Evolutionary conservation across 2,888 invertebrate species (phyloP), one percentile per base, ranked within the genome.

Genomic region (Hypomecis punctinalis): DNA sequence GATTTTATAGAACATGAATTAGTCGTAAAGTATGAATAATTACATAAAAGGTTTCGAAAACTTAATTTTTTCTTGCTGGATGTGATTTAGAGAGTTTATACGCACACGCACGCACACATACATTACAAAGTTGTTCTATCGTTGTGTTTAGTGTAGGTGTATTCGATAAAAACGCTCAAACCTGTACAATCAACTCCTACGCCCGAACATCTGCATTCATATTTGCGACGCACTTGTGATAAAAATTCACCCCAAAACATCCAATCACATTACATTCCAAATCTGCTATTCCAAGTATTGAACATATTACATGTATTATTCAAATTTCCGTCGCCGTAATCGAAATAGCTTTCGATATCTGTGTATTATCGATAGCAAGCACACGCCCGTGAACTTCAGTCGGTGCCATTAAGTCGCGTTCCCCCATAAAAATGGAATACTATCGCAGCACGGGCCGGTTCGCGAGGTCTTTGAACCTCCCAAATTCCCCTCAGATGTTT

Each of bases 381-480:
- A 46, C 47, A 52, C 76, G 85, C 70, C 84, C 86, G 74, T 88
- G 88, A 87, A 85, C 84, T 87, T 85, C 74, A 72, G 70, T 72
- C 74, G 76, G 72, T 33, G 46, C 47, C 39, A 43, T 54, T 54
- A 43, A 54, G 71, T 76, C 72, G 76, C 70, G 70, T 72, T 78
- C 76, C 79, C 78, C 81, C 78, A 78, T 79, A 78, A 82, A 81
- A 76, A 74, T 74, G 75, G 77, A 76, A 77, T 79, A 77, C 76
- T 79, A 81, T 79, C 76, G 79, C 73, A 76, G 66, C 64, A 73
- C 76, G 76, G 75, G 88, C 88, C 88, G 88, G 89, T 87, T 86
- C 80, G 88, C 86, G 84, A 85, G 92, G 91, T 89, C 89, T 84
- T 90, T 91, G 91, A 91, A 88, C 92, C 71, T 83, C 79, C 91